These are phyloP conservation scores for Lomographa bimaculata DNA, from an alignment of 2,888 invertebrate species.

Conservation along the genomic window DNA sequence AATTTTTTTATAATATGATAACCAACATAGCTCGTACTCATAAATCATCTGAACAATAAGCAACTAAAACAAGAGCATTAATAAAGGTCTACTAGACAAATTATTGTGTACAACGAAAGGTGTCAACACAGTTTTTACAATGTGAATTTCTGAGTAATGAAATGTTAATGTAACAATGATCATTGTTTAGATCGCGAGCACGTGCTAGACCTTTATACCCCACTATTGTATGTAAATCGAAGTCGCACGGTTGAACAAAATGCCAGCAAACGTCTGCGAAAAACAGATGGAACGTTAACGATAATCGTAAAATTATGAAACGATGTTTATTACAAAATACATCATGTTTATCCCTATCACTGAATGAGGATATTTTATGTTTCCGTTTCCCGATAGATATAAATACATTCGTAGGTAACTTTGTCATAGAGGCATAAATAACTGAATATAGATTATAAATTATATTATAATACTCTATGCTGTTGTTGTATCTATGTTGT, in stretches of 20 bases:
- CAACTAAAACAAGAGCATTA: conserved; percentile 14
- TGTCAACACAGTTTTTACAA: conserved; percentile 43
- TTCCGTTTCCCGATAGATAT: conserved; percentile 13
- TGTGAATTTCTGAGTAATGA: conserved; percentile 39
- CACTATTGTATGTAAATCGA: conserved; percentile 72
- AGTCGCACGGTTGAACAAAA: conserved; percentile 51
- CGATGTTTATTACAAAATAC: conserved; percentile 13
- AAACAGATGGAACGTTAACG: conserved; percentile 8
- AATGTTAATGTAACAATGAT: conserved; percentile 61
- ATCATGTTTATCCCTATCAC: conserved; percentile 8
- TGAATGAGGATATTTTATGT: conserved; percentile 10
- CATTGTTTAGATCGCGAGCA: conserved; percentile 70
- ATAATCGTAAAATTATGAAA: conserved; percentile 12
- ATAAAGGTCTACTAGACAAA: conserved; percentile 15
- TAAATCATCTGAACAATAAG: too few relatives aligned
- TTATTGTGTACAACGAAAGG: conserved; percentile 23
- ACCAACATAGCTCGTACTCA: too few relatives aligned
- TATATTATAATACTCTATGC: too few relatives aligned
- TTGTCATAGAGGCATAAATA: too few relatives aligned
- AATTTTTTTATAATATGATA: too few relatives aligned
- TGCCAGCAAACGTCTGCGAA: conserved; percentile 27
- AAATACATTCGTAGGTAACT: neutral
- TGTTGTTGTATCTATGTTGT: too few relatives aligned
- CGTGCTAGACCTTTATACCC: conserved; percentile 63
- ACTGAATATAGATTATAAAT: too few relatives aligned